phyloP scores from a whole-genome alignment of 1,140 invertebrate species.

The Euborellia annulipes region DNA sequence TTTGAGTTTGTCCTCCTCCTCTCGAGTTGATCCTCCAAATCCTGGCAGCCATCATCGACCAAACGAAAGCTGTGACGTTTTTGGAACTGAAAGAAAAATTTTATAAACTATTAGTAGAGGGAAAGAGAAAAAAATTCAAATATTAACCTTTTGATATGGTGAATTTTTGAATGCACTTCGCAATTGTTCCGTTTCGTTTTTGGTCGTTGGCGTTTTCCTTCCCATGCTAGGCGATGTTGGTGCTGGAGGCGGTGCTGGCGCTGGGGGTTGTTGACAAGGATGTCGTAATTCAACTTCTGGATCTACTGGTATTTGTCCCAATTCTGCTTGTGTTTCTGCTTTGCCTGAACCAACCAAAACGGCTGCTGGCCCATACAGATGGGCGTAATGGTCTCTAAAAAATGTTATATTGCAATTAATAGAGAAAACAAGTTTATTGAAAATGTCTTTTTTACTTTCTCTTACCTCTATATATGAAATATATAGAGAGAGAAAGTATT shows the following conservation, averaged over 20 bases:
- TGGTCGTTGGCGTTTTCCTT: slow-evolving; percentile 2
- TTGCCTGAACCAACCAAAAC: slow-evolving; percentile 20
- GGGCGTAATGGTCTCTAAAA: slow-evolving; percentile 28
- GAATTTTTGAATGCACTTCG: slow-evolving; percentile 12
- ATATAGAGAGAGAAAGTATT: too few species aligned
- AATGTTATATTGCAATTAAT: too few species aligned
- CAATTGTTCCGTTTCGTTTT: slow-evolving; percentile 7
- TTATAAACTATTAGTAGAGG: too few species aligned
- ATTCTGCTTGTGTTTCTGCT: not conserved
- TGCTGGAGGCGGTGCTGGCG: slow-evolving; percentile 1
- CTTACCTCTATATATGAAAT: too few species aligned
- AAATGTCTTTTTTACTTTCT: too few species aligned
- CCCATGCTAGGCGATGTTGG: not conserved
- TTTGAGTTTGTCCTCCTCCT: too few species aligned
- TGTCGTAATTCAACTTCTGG: not conserved
- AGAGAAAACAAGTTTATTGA: too few species aligned
- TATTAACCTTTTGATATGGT: slow-evolving; percentile 14
- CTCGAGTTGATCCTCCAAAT: not conserved
- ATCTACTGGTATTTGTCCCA: not conserved
- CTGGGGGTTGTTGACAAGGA: not conserved
- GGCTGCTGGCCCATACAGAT: slow-evolving; percentile 27
- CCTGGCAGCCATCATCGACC: not conserved
- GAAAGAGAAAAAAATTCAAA: not conserved
- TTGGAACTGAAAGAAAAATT: not conserved
- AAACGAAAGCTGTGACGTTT: not conserved